Conservation (phyloP, 2,113 vertebrate species). For the Ibidorhyncha struthersii region DNA sequence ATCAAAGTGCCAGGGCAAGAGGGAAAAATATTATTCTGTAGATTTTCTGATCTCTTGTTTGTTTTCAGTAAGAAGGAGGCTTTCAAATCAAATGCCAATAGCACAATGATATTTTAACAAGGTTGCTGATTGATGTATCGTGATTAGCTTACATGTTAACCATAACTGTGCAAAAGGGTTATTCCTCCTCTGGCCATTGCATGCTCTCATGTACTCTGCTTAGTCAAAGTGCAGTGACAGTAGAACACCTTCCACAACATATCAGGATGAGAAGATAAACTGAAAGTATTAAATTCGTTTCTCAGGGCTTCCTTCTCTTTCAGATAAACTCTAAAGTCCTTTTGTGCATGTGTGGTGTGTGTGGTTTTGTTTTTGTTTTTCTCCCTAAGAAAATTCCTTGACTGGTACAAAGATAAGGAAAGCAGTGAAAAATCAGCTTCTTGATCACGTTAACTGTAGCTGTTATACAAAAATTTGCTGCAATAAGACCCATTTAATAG, state of each 20-base stretch:
- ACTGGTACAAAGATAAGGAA: background rate
- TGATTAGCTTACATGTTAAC: background rate
- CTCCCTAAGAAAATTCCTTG: background rate
- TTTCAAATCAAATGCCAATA: background rate
- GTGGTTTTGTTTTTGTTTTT: background rate
- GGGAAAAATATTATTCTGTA: background rate
- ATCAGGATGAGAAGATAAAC: background rate
- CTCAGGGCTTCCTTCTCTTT: background rate
- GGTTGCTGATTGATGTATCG: background rate
- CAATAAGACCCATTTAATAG: background rate
- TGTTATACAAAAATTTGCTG: background rate
- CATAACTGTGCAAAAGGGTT: background rate
- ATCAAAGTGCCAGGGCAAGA: background rate
- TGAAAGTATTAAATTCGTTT: background rate
- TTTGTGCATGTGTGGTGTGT: background rate
- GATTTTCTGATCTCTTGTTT: background rate
- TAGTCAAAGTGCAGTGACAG: background rate
- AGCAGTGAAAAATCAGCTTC: background rate
- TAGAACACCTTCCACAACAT: background rate
- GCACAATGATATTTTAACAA: background rate
- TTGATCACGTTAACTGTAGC: background rate
- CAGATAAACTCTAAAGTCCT: background rate
- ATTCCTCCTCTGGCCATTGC: background rate
- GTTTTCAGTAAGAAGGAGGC: background rate
- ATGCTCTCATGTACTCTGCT: background rate